These are phyloP conservation scores for Yasuhikotakia modesta DNA, from an alignment of 2,797 vertebrate species.

Conservation along the genomic window DNA sequence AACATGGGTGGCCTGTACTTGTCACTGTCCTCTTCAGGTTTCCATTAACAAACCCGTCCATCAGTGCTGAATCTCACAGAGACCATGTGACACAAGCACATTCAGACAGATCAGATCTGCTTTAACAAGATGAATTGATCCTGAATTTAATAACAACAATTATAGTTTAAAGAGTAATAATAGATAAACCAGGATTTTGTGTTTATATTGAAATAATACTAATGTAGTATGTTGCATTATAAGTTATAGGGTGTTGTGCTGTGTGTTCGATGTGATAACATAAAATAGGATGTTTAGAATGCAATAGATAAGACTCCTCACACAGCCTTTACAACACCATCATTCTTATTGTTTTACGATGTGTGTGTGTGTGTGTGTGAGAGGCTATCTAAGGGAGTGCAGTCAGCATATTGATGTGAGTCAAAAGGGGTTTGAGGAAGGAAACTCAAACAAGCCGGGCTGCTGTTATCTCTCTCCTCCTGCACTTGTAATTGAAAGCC, in stretches of 20 bases:
- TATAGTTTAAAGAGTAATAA: too few species aligned
- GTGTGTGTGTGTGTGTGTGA: conserved; percentile 1
- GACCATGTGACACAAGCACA: background rate
- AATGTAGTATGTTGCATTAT: background rate
- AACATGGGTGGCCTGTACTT: conserved; percentile 77
- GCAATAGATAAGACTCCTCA: conserved; percentile 14
- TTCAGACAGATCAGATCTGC: background rate
- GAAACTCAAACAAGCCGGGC: conserved; percentile 64
- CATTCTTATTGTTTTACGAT: conserved; percentile 30
- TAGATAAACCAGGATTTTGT: too few species aligned
- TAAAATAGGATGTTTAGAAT: conserved; percentile 13
- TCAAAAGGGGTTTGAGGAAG: conserved; percentile 23
- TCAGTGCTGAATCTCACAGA: conserved; percentile 12
- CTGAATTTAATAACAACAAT: too few species aligned
- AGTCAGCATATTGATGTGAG: conserved; percentile 7
- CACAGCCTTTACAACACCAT: too few species aligned
- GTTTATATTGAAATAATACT: background rate
- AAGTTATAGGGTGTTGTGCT: background rate
- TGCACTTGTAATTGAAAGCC: conserved; percentile 60
- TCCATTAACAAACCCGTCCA: conserved; percentile 49
- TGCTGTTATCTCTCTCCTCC: conserved; percentile 64
- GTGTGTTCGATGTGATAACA: background rate
- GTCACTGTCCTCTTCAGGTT: conserved; percentile 73
- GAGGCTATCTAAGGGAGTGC: background rate
- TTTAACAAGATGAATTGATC: too few species aligned